Evolutionary conservation across 2,888 invertebrate species (phyloP), one percentile per base, ranked within the genome.

Genomic region (Bursaphelenchus okinawaensis): DNA sequence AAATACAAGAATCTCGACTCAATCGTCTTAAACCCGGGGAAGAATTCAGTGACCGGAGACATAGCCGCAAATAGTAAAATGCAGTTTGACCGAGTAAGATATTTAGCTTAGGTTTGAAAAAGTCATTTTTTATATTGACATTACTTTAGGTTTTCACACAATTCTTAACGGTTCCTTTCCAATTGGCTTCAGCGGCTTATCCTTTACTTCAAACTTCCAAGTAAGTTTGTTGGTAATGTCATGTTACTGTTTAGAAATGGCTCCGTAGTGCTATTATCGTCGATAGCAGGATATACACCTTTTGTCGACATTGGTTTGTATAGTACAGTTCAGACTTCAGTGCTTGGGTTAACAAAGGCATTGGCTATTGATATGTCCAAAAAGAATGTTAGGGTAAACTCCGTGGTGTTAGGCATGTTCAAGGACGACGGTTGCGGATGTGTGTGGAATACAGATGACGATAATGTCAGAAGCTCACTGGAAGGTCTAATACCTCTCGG

Each of bases 291-390:
- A 2, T 77, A 68, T 67, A 66, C 74, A 8, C 74, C 79, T 7
- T 73, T 73, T 50, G 58, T 75, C 19, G 77, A 79, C 62, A 59
- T 80, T 54, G 79, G 79, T 7, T 58, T 79, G 22, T 79, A 67
- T 56, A 74, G 73, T 9, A 75, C 74, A 16, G 69, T 74, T 7
- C 58, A 67, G 24, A 74, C 75, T n/a, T 68, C 72, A 51, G 63
- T 76, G 16, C 65, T 77, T 19, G 68, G 70, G 0, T 31, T 77
- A 40, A 69, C 70, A 1, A 76, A 75, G 22, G 64, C 56, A 1
- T 23, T 72, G 27, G 52, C 69, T 63, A 24, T 57, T 22, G 29
- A 52, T 31, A 29, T 67, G 62, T 62, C 71, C 12, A 52, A 65
- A 54, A 20, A 29, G 19, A 55, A 69, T 9, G 70, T 78, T 50